phyloP scores from a whole-genome alignment of 37 sponge, comb jelly and placozoan species.

The Hexactinellida sp. region DNA sequence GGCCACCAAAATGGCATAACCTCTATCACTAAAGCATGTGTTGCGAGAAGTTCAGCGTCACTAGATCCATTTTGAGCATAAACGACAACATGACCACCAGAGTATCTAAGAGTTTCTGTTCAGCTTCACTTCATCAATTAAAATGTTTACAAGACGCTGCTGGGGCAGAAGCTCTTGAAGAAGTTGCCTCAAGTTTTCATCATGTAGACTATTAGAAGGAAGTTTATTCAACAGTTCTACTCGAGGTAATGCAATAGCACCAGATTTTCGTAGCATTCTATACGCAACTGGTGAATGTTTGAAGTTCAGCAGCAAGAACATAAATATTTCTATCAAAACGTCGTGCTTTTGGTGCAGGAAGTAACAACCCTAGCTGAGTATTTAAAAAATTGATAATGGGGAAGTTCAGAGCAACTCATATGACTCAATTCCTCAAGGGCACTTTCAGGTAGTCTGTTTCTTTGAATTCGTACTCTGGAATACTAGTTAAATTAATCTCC shows the following conservation, averaged over 20 bases:
- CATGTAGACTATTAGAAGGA: slow-evolving; percentile 13
- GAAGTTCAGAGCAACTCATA: neutral
- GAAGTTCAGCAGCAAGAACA: slow-evolving; percentile 17
- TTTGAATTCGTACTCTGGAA: slow-evolving; percentile 10
- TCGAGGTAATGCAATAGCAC: slow-evolving; percentile 17
- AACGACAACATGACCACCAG: neutral
- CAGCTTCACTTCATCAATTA: too few species aligned
- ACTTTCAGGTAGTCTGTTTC: slow-evolving; percentile 7
- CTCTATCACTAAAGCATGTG: too few species aligned
- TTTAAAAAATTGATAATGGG: slow-evolving; percentile 10
- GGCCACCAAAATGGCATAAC: too few species aligned
- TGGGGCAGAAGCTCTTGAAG: too few species aligned
- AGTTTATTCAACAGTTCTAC: slow-evolving; percentile 17
- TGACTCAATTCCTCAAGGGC: slow-evolving; percentile 16
- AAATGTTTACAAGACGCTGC: too few species aligned
- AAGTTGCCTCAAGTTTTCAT: too few species aligned
- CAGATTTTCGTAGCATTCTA: slow-evolving; percentile 17
- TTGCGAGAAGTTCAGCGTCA: neutral
- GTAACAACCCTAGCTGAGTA: slow-evolving; percentile 7
- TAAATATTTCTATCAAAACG: slow-evolving; percentile 9
- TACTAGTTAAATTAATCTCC: neutral
- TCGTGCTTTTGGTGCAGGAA: slow-evolving; percentile 5
- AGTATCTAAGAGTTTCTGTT: too few species aligned
- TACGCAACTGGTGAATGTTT: slow-evolving; percentile 5
- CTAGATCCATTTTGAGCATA: neutral